phyloP scores from a whole-genome alignment of 2,113 vertebrate species.

The Laterallus jamaicensis region DNA sequence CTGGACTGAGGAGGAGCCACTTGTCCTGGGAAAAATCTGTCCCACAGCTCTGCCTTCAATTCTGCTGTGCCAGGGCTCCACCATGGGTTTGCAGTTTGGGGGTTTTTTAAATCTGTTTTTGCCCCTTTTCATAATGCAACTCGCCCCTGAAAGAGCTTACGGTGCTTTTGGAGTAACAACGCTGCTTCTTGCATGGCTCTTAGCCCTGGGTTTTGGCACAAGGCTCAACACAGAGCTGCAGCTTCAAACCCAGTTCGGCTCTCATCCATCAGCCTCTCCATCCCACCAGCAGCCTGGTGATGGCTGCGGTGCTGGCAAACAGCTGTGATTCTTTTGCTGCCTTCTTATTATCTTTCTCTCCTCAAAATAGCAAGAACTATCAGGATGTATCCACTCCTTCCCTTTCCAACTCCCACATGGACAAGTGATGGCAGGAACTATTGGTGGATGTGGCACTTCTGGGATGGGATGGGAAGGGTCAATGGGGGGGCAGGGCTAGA shows the following conservation, averaged over 20 bases:
- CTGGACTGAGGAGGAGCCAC: not conserved
- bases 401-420: not conserved
- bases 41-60: rapidly evolving
- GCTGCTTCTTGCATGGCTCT: not conserved
- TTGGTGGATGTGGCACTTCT: rapidly evolving
- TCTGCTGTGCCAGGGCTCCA: not conserved
- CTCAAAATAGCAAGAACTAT: not conserved
- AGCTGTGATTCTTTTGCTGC: too few relatives aligned
- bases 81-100: too few relatives aligned
- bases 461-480: not conserved
- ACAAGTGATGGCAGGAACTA: rapidly evolving
- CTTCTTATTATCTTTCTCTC: not conserved
- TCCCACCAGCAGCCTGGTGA: not conserved
- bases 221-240: not conserved
- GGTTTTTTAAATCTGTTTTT: not conserved
- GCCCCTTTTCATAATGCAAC: not conserved
- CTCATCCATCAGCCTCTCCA: not conserved
- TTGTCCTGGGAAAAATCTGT: not conserved
- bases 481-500: not conserved
- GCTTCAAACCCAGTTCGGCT: not conserved
- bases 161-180: not conserved
- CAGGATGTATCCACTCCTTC: not conserved
- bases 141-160: rapidly evolving
- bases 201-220: not conserved
- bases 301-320: not conserved